phyloP scores from a whole-genome alignment of 1,140 invertebrate genomes.

The Trypoxylus dichotomus region DNA sequence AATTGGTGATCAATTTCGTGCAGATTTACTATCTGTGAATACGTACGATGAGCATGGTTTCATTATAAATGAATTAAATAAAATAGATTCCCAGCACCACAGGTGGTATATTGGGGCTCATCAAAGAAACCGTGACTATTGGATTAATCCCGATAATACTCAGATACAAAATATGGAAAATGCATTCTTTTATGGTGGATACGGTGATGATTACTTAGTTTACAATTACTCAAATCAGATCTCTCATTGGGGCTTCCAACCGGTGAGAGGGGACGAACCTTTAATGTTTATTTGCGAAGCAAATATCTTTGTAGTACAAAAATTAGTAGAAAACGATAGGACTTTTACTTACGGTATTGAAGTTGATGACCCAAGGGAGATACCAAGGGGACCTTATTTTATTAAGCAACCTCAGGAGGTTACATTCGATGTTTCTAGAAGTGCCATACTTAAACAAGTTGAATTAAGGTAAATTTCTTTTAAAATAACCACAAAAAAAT shows the following conservation, averaged over 20 bases:
- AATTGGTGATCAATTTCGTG: conserved; percentile 53
- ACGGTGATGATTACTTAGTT: conserved; percentile 61
- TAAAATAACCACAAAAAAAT: too few relatives aligned
- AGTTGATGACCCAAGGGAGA: conserved; percentile 72
- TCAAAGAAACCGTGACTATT: conserved; percentile 72
- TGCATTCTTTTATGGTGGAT: conserved; percentile 69
- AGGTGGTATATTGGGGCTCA: conserved; percentile 84
- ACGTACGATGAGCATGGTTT: conserved; percentile 85
- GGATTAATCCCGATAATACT: conserved; percentile 83
- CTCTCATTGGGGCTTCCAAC: conserved; percentile 82
- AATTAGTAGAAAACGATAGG: conserved; percentile 68
- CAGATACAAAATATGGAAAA: conserved; percentile 78
- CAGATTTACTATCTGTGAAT: conserved; percentile 79
- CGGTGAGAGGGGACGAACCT: conserved; percentile 73
- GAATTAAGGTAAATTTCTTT: conserved; percentile 62
- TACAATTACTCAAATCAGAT: conserved; percentile 71
- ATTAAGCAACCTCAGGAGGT: conserved; percentile 79
- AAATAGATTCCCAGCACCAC: conserved; percentile 81
- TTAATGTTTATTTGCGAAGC: conserved; percentile 90
- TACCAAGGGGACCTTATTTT: conserved; percentile 87
- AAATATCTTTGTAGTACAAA: conserved; percentile 65
- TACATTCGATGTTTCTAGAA: conserved; percentile 81
- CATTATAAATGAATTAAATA: conserved; percentile 74
- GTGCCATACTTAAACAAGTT: conserved; percentile 70
- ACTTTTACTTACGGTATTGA: conserved; percentile 81